A percentile compares a stretch with the other conserved stretches of the same genome.
These are phyloP conservation scores for Sarcophaga variegata DNA, from an alignment of 2,888 invertebrate genomes.

Conservation along the genomic window DNA sequence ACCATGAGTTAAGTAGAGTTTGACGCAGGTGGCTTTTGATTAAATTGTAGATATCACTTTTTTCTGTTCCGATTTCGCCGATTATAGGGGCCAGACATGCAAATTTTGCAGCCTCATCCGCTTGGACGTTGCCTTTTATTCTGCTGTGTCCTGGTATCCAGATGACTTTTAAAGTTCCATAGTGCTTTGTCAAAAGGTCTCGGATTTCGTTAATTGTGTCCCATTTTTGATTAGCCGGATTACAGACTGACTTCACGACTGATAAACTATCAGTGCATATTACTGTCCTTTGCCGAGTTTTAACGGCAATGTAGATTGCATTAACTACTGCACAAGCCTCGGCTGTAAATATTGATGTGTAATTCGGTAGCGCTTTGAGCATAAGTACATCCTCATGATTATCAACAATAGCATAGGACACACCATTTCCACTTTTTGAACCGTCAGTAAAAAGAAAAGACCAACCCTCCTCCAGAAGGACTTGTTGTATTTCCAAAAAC, in stretches of 20 bases:
- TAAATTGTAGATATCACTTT: background rate
- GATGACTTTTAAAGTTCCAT: background rate
- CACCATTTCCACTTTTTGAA: background rate
- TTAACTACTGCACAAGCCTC: constrained; percentile 18
- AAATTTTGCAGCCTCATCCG: too few relatives aligned
- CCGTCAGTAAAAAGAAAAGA: constrained; percentile 22
- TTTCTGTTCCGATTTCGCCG: constrained; percentile 2
- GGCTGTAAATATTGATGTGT: constrained; percentile 18
- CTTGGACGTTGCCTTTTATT: background rate
- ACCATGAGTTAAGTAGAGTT: background rate
- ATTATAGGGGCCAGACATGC: background rate
- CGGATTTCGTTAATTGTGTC: constrained; percentile 17
- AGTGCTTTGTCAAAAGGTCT: background rate
- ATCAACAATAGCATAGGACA: constrained; percentile 6
- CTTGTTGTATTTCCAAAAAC: background rate
- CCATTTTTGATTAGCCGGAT: constrained; percentile 1
- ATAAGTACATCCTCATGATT: background rate
- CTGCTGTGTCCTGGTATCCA: constrained; percentile 16
- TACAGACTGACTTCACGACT: constrained; percentile 16
- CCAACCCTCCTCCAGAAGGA: background rate
- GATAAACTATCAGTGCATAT: constrained; percentile 23
- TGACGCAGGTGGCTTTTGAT: constrained; percentile 2
- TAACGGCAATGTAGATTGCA: background rate
- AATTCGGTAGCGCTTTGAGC: constrained; percentile 14
- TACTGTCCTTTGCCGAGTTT: background rate